These are phyloP conservation scores for Felis catus DNA, from an alignment of 2,113 vertebrate genomes.

Conservation along the genomic window DNA sequence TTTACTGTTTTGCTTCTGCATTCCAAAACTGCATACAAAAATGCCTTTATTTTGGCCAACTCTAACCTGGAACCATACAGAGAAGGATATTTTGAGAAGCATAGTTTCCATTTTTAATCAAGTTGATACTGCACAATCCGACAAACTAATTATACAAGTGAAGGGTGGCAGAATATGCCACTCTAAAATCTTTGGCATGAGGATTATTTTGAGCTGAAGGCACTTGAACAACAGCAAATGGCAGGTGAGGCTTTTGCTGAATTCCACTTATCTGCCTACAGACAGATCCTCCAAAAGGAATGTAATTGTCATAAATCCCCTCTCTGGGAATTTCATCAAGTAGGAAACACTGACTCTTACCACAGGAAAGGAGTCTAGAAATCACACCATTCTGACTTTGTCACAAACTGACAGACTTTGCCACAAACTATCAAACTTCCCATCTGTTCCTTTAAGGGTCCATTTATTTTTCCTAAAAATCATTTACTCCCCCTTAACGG, in stretches of 20 bases:
- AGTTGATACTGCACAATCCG: not conserved
- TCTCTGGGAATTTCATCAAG: not conserved
- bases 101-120: slow-evolving; percentile 20
- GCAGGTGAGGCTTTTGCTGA: not conserved
- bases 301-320: not conserved
- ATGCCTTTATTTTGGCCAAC: not conserved
- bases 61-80: not conserved
- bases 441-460: not conserved
- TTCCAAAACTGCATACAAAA: not conserved
- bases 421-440: not conserved
- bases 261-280: not conserved
- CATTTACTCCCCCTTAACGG: not conserved
- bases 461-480: not conserved
- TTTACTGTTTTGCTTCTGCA: not conserved
- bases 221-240: not conserved
- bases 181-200: not conserved
- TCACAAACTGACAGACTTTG: not conserved
- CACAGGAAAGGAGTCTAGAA: not conserved
- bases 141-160: not conserved
- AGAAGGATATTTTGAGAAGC: not conserved
- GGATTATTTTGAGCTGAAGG: not conserved
- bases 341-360: not conserved
- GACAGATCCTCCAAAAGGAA: not conserved
- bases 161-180: not conserved
- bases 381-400: not conserved